These are phyloP conservation scores for Danaus melanippus DNA, from an alignment of 1,140 invertebrate genomes.

Conservation along the genomic window DNA sequence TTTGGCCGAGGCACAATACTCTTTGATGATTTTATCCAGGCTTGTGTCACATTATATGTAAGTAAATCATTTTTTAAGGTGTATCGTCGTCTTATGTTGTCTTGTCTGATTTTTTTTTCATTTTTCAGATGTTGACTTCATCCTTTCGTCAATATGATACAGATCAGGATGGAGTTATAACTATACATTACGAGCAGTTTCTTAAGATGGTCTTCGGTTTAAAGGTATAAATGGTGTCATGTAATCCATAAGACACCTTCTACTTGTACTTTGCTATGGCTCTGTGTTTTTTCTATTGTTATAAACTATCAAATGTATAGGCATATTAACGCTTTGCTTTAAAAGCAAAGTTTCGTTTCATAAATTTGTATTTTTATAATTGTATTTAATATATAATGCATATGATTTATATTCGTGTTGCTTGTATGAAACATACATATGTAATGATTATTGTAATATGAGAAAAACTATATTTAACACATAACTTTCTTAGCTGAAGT, in stretches of 20 bases:
- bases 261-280: constrained; percentile 1
- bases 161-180: constrained; percentile 95
- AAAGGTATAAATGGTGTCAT: constrained; percentile 78
- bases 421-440: too few species aligned
- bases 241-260: not conserved
- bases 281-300: too few species aligned
- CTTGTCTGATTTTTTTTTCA: constrained; percentile 7
- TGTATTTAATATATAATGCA: not conserved
- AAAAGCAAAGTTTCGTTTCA: constrained; percentile 3
- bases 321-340: not conserved
- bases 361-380: constrained; percentile 6
- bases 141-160: constrained; percentile 93
- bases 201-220: constrained; percentile 95
- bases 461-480: too few species aligned
- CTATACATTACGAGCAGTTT: constrained; percentile 98
- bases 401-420: too few species aligned
- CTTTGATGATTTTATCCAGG: constrained; percentile 99
- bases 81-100: not conserved
- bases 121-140: constrained; percentile 90
- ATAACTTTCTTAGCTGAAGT: too few species aligned
- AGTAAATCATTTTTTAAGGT: constrained; percentile 71
- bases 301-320: too few species aligned
- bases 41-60: constrained; percentile 93
- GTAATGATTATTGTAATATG: too few species aligned
- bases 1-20: constrained; percentile 91